Base-by-base conservation (phyloP, 2,888 invertebrate genomes). In the Nematopogon swammerdamellus region DNA sequence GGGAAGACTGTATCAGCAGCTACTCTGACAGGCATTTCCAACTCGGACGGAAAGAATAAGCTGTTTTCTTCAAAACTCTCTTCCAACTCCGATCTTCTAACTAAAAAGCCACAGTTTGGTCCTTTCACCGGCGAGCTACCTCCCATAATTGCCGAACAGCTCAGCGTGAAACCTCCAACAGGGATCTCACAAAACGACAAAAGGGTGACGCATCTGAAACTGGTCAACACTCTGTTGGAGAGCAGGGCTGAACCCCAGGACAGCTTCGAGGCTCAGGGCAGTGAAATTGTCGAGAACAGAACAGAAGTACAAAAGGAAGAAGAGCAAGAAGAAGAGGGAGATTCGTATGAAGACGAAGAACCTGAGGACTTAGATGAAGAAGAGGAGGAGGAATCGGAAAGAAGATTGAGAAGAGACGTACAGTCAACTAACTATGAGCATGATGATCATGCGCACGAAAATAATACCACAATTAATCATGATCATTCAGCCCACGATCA, bases 101-200 rank as follows among this genome's bases (percentile, higher is more conserved):
- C 87, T 47, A 84, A 83, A 58, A 82, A 83, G 19, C 91, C 91
- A 2, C 91, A 91, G 61, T 89, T 88, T 56, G 87, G 85, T 1
- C 86, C 86, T 2, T 91, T 87, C 57, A 84, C 80, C 58, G 91
- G 91, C 0, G 88, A 91, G 60, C 79, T 88, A 5, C 90, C 91
- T 20, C 65, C 73, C 11, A 62, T 67, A 18, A 61, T 75, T 5
- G 63, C 60, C 25, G 47, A 18, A 2, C 19, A 29, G 44, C 14
- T 50, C 5, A 43, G 11, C 18, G 43, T 10, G 17, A 66, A 64
- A 19, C 62, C 67, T 36, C 60, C 71, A 36, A 65, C 60, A 49
- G 63, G 55, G 50, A n/a, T 18, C 36, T n/a, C 42, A 18, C 11
- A 20, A 19, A 42, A 47, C 19, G 29, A 49, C 55, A 52, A 25